Evolutionary conservation across 2,888 invertebrate species (phyloP).

Genomic region (Junonia oenone): DNA sequence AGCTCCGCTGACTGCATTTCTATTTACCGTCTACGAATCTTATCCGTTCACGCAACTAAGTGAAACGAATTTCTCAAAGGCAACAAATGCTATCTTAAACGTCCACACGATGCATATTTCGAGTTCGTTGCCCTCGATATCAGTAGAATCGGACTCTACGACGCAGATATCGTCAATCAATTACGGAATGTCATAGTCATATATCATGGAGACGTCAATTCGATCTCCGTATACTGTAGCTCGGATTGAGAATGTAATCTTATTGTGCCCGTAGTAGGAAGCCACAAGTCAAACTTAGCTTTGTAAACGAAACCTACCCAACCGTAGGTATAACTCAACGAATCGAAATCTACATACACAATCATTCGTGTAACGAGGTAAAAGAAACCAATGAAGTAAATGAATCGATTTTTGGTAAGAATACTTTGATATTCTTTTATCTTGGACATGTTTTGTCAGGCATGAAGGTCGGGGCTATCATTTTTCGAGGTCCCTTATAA

Average conservation of each 20-base stretch:
- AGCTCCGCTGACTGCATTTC: conserved; percentile 14
- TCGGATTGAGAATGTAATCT: conserved; percentile 33
- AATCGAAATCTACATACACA: conserved; percentile 1
- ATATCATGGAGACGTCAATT: conserved; percentile 37
- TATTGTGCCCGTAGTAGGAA: conserved; percentile 27
- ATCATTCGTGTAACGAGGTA: background rate
- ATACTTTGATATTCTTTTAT: conserved; percentile 44
- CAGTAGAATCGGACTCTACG: conserved; percentile 27
- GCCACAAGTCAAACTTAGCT: conserved; percentile 25
- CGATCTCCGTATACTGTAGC: conserved; percentile 26
- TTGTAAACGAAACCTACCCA: conserved; percentile 16
- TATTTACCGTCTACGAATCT: conserved; percentile 17
- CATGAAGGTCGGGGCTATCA: conserved; percentile 53
- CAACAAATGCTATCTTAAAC: conserved; percentile 18
- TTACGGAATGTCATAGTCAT: conserved; percentile 50
- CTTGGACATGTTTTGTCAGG: conserved; percentile 51
- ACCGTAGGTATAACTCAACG: background rate
- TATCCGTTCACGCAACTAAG: conserved; percentile 22
- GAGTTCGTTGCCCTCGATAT: conserved; percentile 26
- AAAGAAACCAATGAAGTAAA: conserved; percentile 5
- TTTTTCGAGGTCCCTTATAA: conserved; percentile 64
- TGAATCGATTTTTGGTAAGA: conserved; percentile 33
- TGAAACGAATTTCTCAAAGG: conserved; percentile 20
- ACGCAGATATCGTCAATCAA: conserved; percentile 53
- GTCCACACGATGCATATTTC: conserved; percentile 24